A percentile compares a stretch with the other conserved stretches of the same genome.
These are phyloP conservation scores for Protonemura montana DNA, from an alignment of 2,888 invertebrate genomes.

Conservation along the genomic window DNA sequence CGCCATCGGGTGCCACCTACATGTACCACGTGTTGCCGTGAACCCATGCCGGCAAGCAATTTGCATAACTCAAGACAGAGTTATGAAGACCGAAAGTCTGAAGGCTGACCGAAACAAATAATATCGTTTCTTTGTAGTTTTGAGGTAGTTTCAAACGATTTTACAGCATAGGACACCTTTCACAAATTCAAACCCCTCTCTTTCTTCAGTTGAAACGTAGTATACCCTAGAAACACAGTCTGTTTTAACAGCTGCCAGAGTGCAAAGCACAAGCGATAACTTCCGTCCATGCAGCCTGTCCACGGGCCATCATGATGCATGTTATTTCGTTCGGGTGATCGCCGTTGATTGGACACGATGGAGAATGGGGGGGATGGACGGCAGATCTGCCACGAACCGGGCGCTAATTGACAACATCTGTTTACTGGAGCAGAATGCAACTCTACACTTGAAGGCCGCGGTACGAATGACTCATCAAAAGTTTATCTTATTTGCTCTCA, in stretches of 20 bases:
- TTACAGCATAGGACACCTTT: too few relatives aligned
- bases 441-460: neutral
- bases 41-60: too few relatives aligned
- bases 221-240: neutral
- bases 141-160: too few relatives aligned
- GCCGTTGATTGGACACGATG: neutral
- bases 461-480: neutral
- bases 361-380: neutral
- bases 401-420: neutral
- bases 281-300: neutral
- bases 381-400: neutral
- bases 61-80: too few relatives aligned
- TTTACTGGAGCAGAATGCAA: conserved; percentile 4
- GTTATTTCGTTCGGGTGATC: neutral
- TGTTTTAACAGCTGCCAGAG: neutral
- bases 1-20: too few relatives aligned
- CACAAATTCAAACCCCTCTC: too few relatives aligned
- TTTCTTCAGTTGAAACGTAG: too few relatives aligned
- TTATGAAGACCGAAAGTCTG: too few relatives aligned
- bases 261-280: neutral
- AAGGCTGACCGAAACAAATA: too few relatives aligned
- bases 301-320: neutral
- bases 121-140: too few relatives aligned
- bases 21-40: too few relatives aligned
- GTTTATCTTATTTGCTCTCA: too few relatives aligned